Evolutionary conservation across 92 coral and sea anemone species (phyloP), one percentile per base, ranked within the genome.

Genomic region (Meandrina meandrites): DNA sequence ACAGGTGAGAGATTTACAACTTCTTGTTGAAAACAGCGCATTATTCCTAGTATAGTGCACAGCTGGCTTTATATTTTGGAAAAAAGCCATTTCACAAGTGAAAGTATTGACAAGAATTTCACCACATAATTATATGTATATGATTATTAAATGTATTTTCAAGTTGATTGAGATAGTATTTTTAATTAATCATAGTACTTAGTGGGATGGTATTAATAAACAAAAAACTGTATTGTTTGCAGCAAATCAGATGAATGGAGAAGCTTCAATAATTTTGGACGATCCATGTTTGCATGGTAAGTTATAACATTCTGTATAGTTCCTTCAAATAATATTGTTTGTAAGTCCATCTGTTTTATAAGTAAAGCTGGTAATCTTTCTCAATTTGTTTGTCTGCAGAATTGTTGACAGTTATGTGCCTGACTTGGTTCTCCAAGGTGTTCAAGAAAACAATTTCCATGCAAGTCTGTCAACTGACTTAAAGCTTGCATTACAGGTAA

Each of bases 351-450:
- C 6, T 40, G 45, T 40, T 40, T 40, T 40, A 40, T 40, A n/a
- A n/a, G n/a, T n/a, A n/a, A n/a, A 6, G 14, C 14, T 66, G 5
- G 34, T 66, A n/a, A 27, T 28, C 60, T 66, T 66, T 27, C 34
- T 9, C 18, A n/a, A 27, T 66, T 66, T 9, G 21, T 34, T 79
- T 72, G 50, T 45, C 27, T 76, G 48, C 80, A 95, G 99, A 71
- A 89, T 95, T 80, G 89, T 93, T 77, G 98, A 95, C 47, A 76
- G 74, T 40, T 97, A 97, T 71, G 88, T 90, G 35, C 90, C 99
- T 71, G 99, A 97, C 91, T 93, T 97, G 87, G 99, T 97, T n/a
- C 99, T 97, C 48, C 99, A 97, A 80, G 99, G 99, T 14, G 89
- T 92, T 1, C 89, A 91, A 22, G 91, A 89, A 7, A 79, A 69